Evolutionary conservation across 2,888 invertebrate genomes (phyloP).

Genomic region (Apoda limacodes): DNA sequence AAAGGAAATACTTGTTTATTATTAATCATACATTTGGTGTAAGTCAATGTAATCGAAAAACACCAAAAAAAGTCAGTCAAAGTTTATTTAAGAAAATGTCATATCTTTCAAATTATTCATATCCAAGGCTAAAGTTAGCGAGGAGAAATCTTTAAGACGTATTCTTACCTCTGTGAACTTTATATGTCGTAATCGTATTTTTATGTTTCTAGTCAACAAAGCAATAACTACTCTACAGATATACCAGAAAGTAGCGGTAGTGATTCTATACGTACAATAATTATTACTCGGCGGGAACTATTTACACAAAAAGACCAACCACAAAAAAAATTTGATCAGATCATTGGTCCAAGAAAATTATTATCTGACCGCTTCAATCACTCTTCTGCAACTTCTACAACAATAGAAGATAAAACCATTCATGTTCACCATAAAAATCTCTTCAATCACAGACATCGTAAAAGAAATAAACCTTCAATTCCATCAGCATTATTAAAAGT

Average conservation of each 20-base stretch:
- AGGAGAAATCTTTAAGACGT: too few relatives aligned
- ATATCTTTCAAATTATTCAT: too few relatives aligned
- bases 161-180: too few relatives aligned
- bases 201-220: slow-evolving; percentile 43
- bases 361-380: too few relatives aligned
- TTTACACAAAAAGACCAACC: slow-evolving; percentile 39
- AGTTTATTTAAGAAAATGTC: too few relatives aligned
- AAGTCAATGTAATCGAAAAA: too few relatives aligned
- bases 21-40: too few relatives aligned
- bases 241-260: slow-evolving; percentile 51
- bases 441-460: slow-evolving; percentile 30
- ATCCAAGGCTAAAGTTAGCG: too few relatives aligned
- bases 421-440: slow-evolving; percentile 34
- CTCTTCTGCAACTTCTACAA: too few relatives aligned
- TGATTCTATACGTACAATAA: slow-evolving; percentile 53
- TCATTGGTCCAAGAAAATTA: slow-evolving; percentile 35
- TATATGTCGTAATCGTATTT: too few relatives aligned
- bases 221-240: slow-evolving; percentile 35
- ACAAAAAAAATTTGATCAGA: slow-evolving; percentile 31
- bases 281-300: slow-evolving; percentile 44
- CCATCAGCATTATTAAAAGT: slow-evolving; percentile 39
- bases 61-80: too few relatives aligned
- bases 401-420: slow-evolving; percentile 31
- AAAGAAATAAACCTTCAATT: slow-evolving; percentile 35
- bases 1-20: too few relatives aligned